Conservation (phyloP, 2,888 invertebrate species). For the Eupeodes latifasciatus region DNA sequence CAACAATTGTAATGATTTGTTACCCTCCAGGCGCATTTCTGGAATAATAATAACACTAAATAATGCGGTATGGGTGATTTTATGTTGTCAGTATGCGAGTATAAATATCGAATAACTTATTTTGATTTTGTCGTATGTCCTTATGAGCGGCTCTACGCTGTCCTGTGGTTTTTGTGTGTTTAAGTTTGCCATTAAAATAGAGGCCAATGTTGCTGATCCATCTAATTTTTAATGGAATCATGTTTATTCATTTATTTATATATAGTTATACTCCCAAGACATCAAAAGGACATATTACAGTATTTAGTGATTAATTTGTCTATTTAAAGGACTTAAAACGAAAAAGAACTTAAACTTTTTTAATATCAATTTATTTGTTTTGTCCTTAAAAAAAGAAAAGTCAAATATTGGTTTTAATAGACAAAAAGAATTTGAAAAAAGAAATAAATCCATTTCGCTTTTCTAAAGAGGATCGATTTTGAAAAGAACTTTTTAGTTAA, state of each 20-base stretch:
- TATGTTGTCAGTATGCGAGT: not conserved
- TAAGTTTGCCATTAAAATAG: constrained; percentile 13
- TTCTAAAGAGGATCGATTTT: not conserved
- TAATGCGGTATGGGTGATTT: constrained; percentile 10
- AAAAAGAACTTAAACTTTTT: not conserved
- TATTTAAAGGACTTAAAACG: not conserved
- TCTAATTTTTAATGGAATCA: constrained; percentile 4
- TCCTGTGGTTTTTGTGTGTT: constrained; percentile 8
- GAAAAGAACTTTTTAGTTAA: not conserved
- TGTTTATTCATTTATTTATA: constrained; percentile 43
- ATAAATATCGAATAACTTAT: constrained; percentile 51
- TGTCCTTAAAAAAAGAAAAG: not conserved
- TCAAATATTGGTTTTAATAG: not conserved
- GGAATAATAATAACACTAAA: constrained; percentile 36
- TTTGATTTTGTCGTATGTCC: constrained; percentile 54
- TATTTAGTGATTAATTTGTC: constrained; percentile 62
- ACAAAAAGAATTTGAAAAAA: not conserved
- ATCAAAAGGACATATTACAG: constrained; percentile 31
- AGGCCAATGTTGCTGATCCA: constrained; percentile 12
- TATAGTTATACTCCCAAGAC: not conserved
- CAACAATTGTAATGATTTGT: constrained; percentile 71
- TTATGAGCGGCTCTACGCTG: not conserved
- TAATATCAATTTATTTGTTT: constrained; percentile 5
- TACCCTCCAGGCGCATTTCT: constrained; percentile 33
- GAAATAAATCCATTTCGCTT: not conserved